Evolutionary conservation across 1,140 invertebrate species (phyloP).

Genomic region (Drosophila pallidifrons): DNA sequence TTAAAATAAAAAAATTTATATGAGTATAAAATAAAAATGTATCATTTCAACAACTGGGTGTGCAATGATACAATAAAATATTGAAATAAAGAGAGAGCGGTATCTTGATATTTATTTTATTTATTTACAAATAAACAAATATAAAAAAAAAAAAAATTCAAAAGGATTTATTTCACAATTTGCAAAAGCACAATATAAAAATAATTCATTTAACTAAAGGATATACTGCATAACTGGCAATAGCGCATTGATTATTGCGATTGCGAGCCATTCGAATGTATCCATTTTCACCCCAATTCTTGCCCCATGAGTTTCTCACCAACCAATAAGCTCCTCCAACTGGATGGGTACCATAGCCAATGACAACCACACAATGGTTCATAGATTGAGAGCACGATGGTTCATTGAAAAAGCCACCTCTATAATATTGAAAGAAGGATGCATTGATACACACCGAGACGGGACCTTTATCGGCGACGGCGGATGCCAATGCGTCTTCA

Average conservation of each 20-base stretch:
- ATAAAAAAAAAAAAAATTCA: no score
- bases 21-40: no score
- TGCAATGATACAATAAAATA: no score
- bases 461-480: constrained; percentile 4
- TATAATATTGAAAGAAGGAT: background rate
- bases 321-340: constrained; percentile 86
- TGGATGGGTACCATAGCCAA: background rate
- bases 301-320: constrained; percentile 88
- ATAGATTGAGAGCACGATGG: background rate
- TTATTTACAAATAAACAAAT: no score
- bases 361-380: background rate
- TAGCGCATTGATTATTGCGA: constrained; percentile 87
- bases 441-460: constrained; percentile 7
- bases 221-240: constrained; percentile 85
- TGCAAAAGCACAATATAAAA: no score
- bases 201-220: no score
- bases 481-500: background rate
- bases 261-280: constrained; percentile 88
- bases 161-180: no score
- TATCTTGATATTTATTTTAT: no score
- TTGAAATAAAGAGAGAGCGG: no score
- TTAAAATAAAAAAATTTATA: no score
- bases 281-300: constrained; percentile 87
- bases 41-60: no score
- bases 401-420: background rate